Conservation (phyloP, 2,888 invertebrate species). For the Acleris laterana region DNA sequence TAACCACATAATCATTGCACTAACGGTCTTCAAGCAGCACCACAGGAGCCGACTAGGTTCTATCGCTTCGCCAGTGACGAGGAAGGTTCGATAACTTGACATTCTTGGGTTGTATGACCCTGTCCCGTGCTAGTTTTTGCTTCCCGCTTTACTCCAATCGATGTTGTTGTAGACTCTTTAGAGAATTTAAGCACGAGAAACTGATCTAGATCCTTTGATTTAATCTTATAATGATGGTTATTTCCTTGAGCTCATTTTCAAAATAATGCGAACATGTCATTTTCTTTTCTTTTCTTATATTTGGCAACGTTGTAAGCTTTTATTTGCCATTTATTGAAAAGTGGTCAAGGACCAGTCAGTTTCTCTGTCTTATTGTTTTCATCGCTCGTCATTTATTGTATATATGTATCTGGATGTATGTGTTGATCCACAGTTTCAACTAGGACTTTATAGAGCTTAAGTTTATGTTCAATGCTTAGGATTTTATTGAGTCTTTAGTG, state of each 20-base stretch:
- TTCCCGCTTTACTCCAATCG: slow-evolving; percentile 54
- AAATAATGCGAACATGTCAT: background rate
- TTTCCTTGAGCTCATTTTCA: background rate
- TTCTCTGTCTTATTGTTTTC: background rate
- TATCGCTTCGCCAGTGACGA: slow-evolving; percentile 65
- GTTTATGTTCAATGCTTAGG: slow-evolving; percentile 8
- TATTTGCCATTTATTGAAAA: background rate
- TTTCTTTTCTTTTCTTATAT: background rate
- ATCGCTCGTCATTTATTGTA: background rate
- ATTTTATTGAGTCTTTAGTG: slow-evolving; percentile 20
- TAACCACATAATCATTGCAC: slow-evolving; percentile 70
- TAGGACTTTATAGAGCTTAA: slow-evolving; percentile 14
- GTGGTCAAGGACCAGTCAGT: background rate
- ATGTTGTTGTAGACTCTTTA: slow-evolving; percentile 49
- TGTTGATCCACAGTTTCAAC: slow-evolving; percentile 3
- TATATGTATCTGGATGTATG: background rate
- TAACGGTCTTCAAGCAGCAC: slow-evolving; percentile 73
- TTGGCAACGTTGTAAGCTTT: background rate
- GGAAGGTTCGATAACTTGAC: slow-evolving; percentile 71
- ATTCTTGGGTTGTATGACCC: slow-evolving; percentile 56
- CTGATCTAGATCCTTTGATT: background rate
- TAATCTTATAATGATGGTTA: background rate
- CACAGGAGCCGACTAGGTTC: slow-evolving; percentile 70
- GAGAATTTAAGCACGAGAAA: background rate
- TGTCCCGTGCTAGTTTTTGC: slow-evolving; percentile 55